A percentile compares a stretch with the other conserved stretches of the same genome.
phyloP scores from a whole-genome alignment of 1,140 invertebrate genomes.

The Hypothenemus hampei region DNA sequence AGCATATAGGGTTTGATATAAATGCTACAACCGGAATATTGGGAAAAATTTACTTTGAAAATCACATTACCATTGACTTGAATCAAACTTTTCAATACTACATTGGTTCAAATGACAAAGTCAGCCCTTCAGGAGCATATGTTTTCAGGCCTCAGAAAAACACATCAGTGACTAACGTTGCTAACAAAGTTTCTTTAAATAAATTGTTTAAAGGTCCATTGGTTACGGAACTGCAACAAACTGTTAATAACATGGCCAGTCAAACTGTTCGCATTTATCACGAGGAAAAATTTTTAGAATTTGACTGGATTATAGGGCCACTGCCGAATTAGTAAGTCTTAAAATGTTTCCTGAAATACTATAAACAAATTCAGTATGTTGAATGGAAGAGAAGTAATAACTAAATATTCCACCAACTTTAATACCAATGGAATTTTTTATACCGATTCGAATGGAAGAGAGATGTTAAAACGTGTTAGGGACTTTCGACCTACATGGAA shows the following conservation, averaged over 20 bases:
- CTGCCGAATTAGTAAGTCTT: slow-evolving; percentile 71
- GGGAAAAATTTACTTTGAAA: slow-evolving; percentile 52
- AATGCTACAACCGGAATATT: slow-evolving; percentile 47
- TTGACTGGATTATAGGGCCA: slow-evolving; percentile 92
- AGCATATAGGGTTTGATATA: slow-evolving; percentile 10
- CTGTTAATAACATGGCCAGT: slow-evolving; percentile 68
- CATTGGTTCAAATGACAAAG: slow-evolving; percentile 49
- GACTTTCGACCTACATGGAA: slow-evolving; percentile 73
- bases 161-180: slow-evolving; percentile 32
- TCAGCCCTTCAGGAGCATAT: slow-evolving; percentile 77
- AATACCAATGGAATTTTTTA: slow-evolving; percentile 68
- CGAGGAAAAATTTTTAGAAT: slow-evolving; percentile 64
- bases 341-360: neutral
- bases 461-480: slow-evolving; percentile 69
- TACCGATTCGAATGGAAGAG: slow-evolving; percentile 91
- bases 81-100: slow-evolving; percentile 78
- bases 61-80: slow-evolving; percentile 47
- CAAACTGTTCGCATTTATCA: slow-evolving; percentile 76
- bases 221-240: slow-evolving; percentile 79
- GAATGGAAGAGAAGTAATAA: slow-evolving; percentile 77
- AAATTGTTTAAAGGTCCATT: slow-evolving; percentile 62
- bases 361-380: slow-evolving; percentile 52
- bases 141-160: slow-evolving; percentile 70
- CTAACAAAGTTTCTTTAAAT: slow-evolving; percentile 45
- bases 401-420: slow-evolving; percentile 62